phyloP scores from a whole-genome alignment of 1,140 invertebrate species.

The Coenobita brevimanus region DNA sequence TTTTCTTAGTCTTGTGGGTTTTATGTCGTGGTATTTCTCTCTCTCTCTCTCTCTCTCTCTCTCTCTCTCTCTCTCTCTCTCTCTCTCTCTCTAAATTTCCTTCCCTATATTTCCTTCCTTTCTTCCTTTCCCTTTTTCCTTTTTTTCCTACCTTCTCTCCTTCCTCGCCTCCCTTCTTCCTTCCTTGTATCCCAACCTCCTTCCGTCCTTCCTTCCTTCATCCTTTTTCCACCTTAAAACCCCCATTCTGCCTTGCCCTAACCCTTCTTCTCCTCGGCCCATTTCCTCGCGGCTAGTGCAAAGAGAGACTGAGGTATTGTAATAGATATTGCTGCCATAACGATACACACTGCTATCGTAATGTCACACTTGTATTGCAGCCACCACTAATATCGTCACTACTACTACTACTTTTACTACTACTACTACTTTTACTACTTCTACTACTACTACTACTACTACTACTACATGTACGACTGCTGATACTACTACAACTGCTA shows the following conservation, averaged over 20 bases:
- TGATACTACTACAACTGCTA: too few species aligned
- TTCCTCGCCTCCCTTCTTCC: background rate
- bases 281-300: background rate
- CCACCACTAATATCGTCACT: background rate
- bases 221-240: background rate
- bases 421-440: background rate
- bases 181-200: background rate
- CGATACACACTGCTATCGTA: background rate
- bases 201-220: background rate
- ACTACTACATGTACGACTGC: background rate
- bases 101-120: background rate
- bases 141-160: background rate
- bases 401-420: background rate
- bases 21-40: constrained; percentile 44
- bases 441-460: too few species aligned
- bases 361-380: background rate
- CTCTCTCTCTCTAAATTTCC: background rate
- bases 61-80: constrained; percentile 36
- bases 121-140: background rate
- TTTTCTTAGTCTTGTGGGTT: background rate
- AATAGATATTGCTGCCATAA: background rate
- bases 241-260: background rate
- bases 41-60: constrained; percentile 30
- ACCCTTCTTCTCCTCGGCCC: background rate
- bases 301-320: background rate